These are phyloP conservation scores for Donacobius atricapilla DNA, from an alignment of 2,113 vertebrate genomes.

Conservation along the genomic window DNA sequence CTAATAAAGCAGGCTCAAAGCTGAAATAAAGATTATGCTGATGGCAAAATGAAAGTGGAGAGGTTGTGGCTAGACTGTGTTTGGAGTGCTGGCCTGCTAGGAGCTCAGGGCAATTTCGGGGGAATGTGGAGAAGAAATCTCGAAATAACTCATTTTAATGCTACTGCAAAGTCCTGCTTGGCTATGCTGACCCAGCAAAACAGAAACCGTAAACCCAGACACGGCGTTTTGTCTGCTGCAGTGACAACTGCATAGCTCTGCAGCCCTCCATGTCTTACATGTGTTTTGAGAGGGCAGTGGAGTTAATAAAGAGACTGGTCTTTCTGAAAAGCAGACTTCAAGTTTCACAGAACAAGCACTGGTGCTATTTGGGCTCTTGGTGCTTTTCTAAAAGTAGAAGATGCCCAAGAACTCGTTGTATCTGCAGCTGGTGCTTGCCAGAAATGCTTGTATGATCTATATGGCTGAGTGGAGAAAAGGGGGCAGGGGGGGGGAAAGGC, in stretches of 20 bases:
- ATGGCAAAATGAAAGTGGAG: neutral
- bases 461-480: constrained; percentile 36
- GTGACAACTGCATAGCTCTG: neutral
- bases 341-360: neutral
- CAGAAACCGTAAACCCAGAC: neutral
- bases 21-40: neutral
- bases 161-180: neutral
- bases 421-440: constrained; percentile 63
- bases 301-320: neutral
- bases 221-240: neutral
- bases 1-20: neutral
- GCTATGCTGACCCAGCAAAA: neutral
- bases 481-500: neutral
- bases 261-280: neutral
- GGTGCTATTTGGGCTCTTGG: constrained; percentile 13
- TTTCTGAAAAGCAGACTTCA: neutral
- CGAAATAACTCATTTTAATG: neutral
- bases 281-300: neutral
- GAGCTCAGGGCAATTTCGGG: neutral
- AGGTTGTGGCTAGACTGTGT: neutral
- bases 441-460: constrained; percentile 12
- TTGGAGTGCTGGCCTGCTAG: neutral
- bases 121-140: neutral
- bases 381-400: constrained; percentile 60
- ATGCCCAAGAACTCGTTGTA: constrained; percentile 2